Base-by-base conservation (phyloP, 2,113 vertebrate genomes). In the Panthera uncia region DNA sequence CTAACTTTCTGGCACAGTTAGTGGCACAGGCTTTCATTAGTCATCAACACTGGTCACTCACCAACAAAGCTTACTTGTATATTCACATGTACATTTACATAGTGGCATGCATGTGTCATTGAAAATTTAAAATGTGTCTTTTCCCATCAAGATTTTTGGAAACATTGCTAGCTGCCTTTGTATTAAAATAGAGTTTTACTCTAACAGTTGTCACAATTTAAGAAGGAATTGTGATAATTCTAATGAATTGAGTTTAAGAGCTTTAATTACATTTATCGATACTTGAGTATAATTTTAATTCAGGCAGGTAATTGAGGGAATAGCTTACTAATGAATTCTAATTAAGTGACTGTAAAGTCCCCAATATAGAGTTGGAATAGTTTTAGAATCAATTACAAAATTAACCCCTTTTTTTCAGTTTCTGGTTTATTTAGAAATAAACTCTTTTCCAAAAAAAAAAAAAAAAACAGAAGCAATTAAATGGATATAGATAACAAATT, bases 381-480 rank as follows among this genome's bases (percentile, higher is more conserved):
- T 84, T 91, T 97, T 41, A 86, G 52, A 83, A 19, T 73, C 76
- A 82, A 0, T 80, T 97, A 71, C 45, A 92, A 95, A 91, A 92
- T 76, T 76, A 76, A 73, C 29, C 95, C 1, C 74, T 57, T 87
- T 76, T 89, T 91, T 41, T 95, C 78, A 89, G 55, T 50, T 97
- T 86, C 52, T 98, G 36, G 65, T 86, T 94, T 92, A 65, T 83
- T 95, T 92, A 97, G 66, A 86, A 96, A 91, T 96, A 97, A 61
- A 61, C 57, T 61, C 57, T 21, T 61, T 61, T 45, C 7, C 9
- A 45, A 45, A 45, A 45, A 45, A 45, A 18, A 36, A 36, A 57
- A 57, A 61, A 61, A 23, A 23, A 61, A 9, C 3, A 97, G 27
- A 66, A 91, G 3, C 41, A 95, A 7, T 83, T 52, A 52, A 89